A percentile compares a stretch with the other conserved stretches of the same genome.
Conservation (phyloP, 2,797 vertebrate species). For the Ciconia nigra region DNA sequence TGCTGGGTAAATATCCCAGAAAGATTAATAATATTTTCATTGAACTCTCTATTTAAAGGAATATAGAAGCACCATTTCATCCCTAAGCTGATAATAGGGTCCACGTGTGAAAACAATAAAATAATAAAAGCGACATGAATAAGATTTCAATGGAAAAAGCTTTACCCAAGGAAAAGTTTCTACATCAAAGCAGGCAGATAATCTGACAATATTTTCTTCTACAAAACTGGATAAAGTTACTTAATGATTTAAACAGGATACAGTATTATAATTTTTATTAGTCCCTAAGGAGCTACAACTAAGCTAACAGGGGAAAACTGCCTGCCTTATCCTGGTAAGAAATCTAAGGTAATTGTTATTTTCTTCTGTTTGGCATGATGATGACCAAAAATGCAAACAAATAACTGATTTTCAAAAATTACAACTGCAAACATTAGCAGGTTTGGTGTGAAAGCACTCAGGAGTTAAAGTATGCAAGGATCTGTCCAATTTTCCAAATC, state of each 20-base stretch:
- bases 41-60: conserved; percentile 35
- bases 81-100: conserved; percentile 55
- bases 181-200: conserved; percentile 62
- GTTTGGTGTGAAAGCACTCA: not conserved
- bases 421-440: not conserved
- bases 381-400: not conserved
- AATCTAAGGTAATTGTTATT: not conserved
- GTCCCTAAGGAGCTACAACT: conserved; percentile 3
- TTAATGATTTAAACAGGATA: conserved; percentile 58
- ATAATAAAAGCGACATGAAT: conserved; percentile 48
- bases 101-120: conserved; percentile 66
- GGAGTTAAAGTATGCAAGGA: not conserved
- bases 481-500: not conserved
- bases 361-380: not conserved
- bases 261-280: conserved; percentile 44
- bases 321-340: not conserved
- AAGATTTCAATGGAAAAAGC: conserved; percentile 36
- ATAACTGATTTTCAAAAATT: not conserved
- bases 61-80: conserved; percentile 42
- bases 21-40: conserved; percentile 67
- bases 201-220: conserved; percentile 53
- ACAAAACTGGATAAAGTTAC: conserved; percentile 40
- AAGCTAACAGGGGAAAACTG: not conserved
- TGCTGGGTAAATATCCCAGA: conserved; percentile 54
- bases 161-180: conserved; percentile 37